Evolutionary conservation across 2,113 vertebrate genomes (phyloP).

Genomic region (Eonycteris spelaea): DNA sequence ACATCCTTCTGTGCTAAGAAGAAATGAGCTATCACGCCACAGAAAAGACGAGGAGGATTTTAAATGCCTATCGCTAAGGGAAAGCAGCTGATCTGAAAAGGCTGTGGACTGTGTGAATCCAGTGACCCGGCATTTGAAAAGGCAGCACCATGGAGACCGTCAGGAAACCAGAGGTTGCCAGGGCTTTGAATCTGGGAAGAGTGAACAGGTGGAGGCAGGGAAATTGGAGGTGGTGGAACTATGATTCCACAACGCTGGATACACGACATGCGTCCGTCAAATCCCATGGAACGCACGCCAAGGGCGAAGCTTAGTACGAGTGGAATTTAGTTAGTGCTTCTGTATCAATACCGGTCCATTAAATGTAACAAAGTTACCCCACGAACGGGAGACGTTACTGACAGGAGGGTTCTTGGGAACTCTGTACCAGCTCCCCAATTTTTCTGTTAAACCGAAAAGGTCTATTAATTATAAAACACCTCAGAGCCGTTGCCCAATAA

Average conservation of each 20-base stretch:
- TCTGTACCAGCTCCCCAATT: not conserved
- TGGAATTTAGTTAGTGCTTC: not conserved
- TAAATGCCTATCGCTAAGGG: not conserved
- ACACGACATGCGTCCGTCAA: fast-evolving
- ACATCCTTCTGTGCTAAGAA: not conserved
- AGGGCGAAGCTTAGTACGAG: not conserved
- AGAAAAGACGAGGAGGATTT: not conserved
- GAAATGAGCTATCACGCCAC: not conserved
- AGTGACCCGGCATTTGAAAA: not conserved
- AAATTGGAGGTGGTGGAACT: too few relatives aligned
- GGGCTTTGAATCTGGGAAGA: not conserved
- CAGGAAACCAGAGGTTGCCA: not conserved
- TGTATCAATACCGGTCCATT: not conserved
- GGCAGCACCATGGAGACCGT: not conserved
- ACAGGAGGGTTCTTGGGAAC: not conserved
- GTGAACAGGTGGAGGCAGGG: fast-evolving
- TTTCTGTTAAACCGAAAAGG: not conserved
- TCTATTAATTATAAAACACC: not conserved
- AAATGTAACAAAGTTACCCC: not conserved
- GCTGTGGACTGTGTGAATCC: fast-evolving
- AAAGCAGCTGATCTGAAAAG: not conserved
- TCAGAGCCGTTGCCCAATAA: not conserved
- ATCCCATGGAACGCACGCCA: not conserved
- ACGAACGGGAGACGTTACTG: not conserved
- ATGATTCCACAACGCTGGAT: fast-evolving